A percentile compares a stretch with the other conserved stretches of the same genome.
phyloP scores from a whole-genome alignment of 2,888 invertebrate genomes.

The Julus scandinavius region DNA sequence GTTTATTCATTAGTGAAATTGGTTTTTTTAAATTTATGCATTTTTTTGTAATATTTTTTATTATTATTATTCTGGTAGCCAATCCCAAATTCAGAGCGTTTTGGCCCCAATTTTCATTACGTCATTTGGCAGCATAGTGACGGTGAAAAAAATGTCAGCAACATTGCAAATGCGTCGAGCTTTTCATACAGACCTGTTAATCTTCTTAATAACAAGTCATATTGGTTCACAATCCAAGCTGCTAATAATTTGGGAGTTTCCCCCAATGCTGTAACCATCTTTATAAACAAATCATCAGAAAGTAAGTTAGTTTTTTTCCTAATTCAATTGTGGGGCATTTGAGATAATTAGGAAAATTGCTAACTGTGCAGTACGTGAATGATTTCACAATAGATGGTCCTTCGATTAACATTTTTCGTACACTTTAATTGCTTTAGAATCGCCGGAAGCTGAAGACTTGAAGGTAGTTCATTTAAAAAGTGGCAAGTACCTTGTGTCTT shows the following conservation, averaged over 20 bases:
- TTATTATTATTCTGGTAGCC: neutral
- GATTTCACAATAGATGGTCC: neutral
- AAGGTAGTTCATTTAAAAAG: neutral
- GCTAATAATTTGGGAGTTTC: neutral
- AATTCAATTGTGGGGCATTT: too few relatives aligned
- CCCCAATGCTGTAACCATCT: neutral
- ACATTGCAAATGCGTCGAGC: neutral
- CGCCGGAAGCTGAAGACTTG: neutral
- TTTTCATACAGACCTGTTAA: neutral
- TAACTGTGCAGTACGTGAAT: neutral
- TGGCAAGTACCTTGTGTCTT: neutral
- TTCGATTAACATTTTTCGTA: neutral
- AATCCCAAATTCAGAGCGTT: neutral
- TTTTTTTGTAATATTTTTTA: neutral
- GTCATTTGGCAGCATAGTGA: neutral
- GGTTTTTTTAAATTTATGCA: neutral
- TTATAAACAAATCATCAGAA: neutral
- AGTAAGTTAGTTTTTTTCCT: neutral
- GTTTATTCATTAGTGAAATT: neutral
- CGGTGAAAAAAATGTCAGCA: neutral
- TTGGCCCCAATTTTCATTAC: constrained; percentile 14
- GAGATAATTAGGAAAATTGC: too few relatives aligned
- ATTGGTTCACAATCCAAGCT: constrained; percentile 13
- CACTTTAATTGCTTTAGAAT: neutral
- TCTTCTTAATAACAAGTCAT: neutral